Conservation (phyloP, 2,888 invertebrate species). For the Ecdyonurus torrentis region DNA sequence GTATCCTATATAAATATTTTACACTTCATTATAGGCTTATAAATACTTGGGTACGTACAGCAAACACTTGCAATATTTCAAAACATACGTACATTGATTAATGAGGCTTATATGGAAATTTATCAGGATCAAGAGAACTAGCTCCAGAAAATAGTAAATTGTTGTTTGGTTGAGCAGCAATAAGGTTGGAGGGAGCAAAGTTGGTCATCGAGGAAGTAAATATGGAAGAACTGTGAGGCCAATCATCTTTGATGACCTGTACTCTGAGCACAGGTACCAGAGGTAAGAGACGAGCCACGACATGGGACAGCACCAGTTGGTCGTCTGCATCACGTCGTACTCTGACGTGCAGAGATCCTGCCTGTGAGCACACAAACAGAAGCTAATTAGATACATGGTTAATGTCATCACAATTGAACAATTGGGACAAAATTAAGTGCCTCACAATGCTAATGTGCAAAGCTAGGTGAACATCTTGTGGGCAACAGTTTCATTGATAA, state of each 20-base stretch:
- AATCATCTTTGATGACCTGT: constrained; percentile 26
- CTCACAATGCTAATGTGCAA: too few species aligned
- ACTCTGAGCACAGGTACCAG: constrained; percentile 36
- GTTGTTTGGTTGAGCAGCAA: constrained; percentile 1
- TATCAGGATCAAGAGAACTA: constrained; percentile 10
- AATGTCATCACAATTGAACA: too few species aligned
- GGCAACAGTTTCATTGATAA: too few species aligned
- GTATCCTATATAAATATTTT: too few species aligned
- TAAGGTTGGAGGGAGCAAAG: background rate
- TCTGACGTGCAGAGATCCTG: constrained; percentile 38
- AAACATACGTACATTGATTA: too few species aligned
- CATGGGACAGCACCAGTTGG: constrained; percentile 37
- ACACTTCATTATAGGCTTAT: too few species aligned
- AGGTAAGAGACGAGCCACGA: constrained; percentile 35
- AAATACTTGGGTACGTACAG: too few species aligned
- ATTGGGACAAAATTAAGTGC: too few species aligned
- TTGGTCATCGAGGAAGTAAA: background rate
- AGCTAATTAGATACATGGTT: too few species aligned
- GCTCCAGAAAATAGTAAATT: constrained; percentile 11
- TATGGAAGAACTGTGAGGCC: background rate
- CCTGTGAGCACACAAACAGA: constrained; percentile 21
- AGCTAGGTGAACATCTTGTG: too few species aligned
- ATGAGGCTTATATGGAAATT: constrained; percentile 9
- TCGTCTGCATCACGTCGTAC: constrained; percentile 42
- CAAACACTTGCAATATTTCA: too few species aligned